Conservation (phyloP, 2,888 invertebrate species). For the Standfussiana lucernea region DNA sequence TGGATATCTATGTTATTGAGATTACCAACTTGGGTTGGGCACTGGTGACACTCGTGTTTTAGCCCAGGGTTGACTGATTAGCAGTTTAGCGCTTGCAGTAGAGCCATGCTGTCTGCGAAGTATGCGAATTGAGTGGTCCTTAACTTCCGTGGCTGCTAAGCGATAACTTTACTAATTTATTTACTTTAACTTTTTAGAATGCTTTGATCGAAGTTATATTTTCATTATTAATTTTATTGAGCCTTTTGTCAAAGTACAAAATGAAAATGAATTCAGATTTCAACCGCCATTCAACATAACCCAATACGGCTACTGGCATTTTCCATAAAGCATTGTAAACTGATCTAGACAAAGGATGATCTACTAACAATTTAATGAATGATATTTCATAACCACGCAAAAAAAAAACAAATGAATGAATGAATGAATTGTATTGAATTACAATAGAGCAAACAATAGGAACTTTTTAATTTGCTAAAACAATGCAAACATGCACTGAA, state of each 20-base stretch:
- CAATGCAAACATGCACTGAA: neutral
- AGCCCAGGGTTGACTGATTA: too few relatives aligned
- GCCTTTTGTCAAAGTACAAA: conserved; percentile 4
- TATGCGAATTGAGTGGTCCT: too few relatives aligned
- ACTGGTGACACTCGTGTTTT: too few relatives aligned
- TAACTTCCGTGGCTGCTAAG: too few relatives aligned
- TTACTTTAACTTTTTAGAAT: neutral
- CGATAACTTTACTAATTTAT: neutral
- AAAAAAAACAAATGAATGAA: too few relatives aligned
- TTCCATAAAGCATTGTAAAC: neutral
- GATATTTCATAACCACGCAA: neutral
- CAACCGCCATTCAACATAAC: too few relatives aligned
- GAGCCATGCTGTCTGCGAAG: too few relatives aligned
- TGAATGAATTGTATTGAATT: neutral
- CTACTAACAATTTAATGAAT: neutral
- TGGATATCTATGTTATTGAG: too few relatives aligned
- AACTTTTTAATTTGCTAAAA: neutral
- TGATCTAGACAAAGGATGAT: neutral
- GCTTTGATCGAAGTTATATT: neutral
- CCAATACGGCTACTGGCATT: neutral
- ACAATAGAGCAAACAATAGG: neutral
- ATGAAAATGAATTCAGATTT: conserved; percentile 17
- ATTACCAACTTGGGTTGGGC: too few relatives aligned
- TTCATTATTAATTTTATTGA: conserved; percentile 15
- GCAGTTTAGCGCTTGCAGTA: too few relatives aligned